Base-by-base conservation (phyloP, 2,797 vertebrate species). In the Microctenopoma stevenorrisi region DNA sequence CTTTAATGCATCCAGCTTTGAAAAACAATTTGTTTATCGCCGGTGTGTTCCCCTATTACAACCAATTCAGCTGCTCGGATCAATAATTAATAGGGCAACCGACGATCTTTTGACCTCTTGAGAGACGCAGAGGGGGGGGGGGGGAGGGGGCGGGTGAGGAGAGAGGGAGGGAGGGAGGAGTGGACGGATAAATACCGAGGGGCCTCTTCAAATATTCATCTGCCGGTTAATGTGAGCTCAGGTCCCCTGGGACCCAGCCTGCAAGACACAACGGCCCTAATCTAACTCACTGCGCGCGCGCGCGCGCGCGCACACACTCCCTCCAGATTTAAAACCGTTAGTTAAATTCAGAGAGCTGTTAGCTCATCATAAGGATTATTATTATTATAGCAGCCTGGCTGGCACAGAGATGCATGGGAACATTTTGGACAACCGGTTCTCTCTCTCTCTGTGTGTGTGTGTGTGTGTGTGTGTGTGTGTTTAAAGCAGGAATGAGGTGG, bases 151-250 rank as follows among this genome's bases (percentile, higher is more conserved):
- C 25, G 48, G 1, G 57, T 33, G 52, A 38, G 35, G 94, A 93
- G 94, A 95, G 66, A 55, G 33, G 16, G 48, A 48, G 72, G 18
- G 22, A 22, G 64, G 16, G 54, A 28, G 62, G 62, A 61, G 85
- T 93, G 92, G 94, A 94, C 89, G 94, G 95, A 96, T 96, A 95
- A 96, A 95, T 94, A 95, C 91, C 92, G 95, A 96, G 95, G 96
- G 95, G 94, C 93, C 96, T 97, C 96, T 96, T 99, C 96, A 98
- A 98, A 98, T 98, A 98, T 98, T 98, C 96, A 98, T 98, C 97
- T 96, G 96, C 95, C 94, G 94, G 95, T 96, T 96, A 96, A 96
- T 96, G 95, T 95, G 95, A 97, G 95, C 95, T 90, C 86, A 90
- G 93, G 88, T 93, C 97, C 96, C 96, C 88, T 84, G 96, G 95